These are phyloP conservation scores for Dynastes tityus DNA, from an alignment of 2,888 invertebrate species.

Conservation along the genomic window DNA sequence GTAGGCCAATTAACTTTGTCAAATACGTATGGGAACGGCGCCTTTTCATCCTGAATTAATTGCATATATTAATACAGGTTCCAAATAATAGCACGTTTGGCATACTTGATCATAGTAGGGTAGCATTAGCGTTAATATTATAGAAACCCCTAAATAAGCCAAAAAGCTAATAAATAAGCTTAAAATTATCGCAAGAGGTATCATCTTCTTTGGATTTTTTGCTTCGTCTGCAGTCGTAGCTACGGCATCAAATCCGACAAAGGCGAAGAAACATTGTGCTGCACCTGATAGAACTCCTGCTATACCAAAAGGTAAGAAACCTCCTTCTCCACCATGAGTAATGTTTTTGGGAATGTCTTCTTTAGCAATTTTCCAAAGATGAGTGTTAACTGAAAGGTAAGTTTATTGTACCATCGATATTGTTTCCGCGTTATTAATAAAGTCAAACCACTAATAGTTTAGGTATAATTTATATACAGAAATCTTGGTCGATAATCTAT, in stretches of 20 bases:
- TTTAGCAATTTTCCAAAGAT: slow-evolving; percentile 84
- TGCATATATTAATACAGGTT: not conserved
- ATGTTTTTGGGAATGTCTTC: slow-evolving; percentile 74
- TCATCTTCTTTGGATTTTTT: slow-evolving; percentile 91
- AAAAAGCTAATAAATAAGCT: slow-evolving; percentile 88
- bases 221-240: slow-evolving; percentile 96
- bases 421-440: not conserved
- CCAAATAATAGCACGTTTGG: not conserved
- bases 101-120: slow-evolving; percentile 88
- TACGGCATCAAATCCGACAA: slow-evolving; percentile 96
- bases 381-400: slow-evolving; percentile 76
- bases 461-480: no score
- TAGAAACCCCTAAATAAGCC: slow-evolving; percentile 93
- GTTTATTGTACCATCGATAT: not conserved
- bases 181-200: slow-evolving; percentile 90
- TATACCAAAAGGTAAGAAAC: slow-evolving; percentile 93
- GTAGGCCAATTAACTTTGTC: slow-evolving; percentile 81
- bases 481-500: no score
- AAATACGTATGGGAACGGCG: slow-evolving; percentile 92
- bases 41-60: slow-evolving; percentile 79
- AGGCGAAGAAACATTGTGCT: slow-evolving; percentile 92
- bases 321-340: slow-evolving; percentile 81
- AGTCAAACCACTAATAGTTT: no score
- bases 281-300: slow-evolving; percentile 91
- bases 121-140: slow-evolving; percentile 94